Evolutionary conservation across 2,888 invertebrate species (phyloP).

Genomic region (Hemistola chrysoprasaria): DNA sequence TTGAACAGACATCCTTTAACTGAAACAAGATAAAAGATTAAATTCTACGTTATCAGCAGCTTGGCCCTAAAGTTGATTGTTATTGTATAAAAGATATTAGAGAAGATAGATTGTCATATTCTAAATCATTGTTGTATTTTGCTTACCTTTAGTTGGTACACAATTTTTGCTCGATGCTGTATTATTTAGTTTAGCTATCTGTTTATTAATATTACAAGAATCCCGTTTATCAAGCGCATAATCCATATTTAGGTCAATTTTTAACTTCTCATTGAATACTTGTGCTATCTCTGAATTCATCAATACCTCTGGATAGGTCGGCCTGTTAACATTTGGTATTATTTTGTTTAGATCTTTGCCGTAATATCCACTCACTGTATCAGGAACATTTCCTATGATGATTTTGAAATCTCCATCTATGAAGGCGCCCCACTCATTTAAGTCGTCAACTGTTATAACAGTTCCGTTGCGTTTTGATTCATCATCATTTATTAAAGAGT

Average conservation of each 20-base stretch:
- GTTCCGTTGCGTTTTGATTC: constrained; percentile 64
- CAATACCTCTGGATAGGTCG: constrained; percentile 41
- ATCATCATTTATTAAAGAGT: constrained; percentile 67
- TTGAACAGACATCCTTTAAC: constrained; percentile 53
- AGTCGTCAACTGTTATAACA: constrained; percentile 77
- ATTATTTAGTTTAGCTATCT: constrained; percentile 3
- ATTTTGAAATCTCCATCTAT: constrained; percentile 54
- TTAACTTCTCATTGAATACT: constrained; percentile 44
- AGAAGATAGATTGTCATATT: no score
- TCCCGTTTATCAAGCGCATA: constrained; percentile 33
- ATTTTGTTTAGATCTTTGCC: constrained; percentile 36
- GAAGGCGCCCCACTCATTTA: constrained; percentile 54
- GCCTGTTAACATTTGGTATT: constrained; percentile 11
- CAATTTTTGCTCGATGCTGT: constrained; percentile 29
- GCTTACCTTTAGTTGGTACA: constrained; percentile 45
- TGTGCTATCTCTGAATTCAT: constrained; percentile 39
- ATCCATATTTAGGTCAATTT: constrained; percentile 35
- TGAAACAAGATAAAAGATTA: no score
- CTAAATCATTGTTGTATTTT: neutral
- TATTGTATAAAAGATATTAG: no score
- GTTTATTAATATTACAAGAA: constrained; percentile 13
- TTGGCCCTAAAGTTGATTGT: no score
- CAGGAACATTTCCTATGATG: constrained; percentile 42
- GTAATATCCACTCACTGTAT: constrained; percentile 36
- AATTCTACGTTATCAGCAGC: no score